Conservation (phyloP, 1,140 invertebrate species). For the Leptopilina boulardi region DNA sequence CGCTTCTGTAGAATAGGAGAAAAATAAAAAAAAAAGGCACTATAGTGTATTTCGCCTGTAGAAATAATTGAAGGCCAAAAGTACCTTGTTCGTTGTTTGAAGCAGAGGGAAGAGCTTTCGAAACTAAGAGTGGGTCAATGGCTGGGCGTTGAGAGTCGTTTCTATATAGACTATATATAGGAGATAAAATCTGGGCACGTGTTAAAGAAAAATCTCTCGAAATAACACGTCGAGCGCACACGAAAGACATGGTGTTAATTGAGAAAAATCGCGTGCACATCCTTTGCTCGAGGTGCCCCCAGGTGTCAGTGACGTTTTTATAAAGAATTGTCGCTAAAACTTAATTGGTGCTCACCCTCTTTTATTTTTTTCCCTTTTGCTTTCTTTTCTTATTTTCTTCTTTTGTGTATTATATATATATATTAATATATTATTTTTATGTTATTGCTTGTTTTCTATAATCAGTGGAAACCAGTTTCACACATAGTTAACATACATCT, state of each 20-base stretch:
- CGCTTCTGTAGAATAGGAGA: too few species aligned
- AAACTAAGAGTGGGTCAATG: conserved; percentile 23
- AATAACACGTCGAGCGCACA: conserved; percentile 7
- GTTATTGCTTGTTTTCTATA: conserved; percentile 41
- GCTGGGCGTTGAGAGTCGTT: conserved; percentile 9
- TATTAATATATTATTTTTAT: background rate
- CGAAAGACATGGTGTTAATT: conserved; percentile 39
- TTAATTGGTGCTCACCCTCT: conserved; percentile 53
- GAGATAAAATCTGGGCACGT: background rate
- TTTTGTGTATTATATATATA: too few species aligned
- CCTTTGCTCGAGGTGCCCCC: conserved; percentile 40
- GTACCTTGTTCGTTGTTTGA: background rate
- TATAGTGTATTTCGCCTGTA: background rate
- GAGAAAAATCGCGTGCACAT: conserved; percentile 53
- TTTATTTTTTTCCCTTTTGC: too few species aligned
- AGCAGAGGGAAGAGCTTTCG: background rate
- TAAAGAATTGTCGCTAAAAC: conserved; percentile 54
- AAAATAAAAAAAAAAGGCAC: background rate
- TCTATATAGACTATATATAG: too few species aligned
- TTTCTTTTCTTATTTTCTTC: too few species aligned
- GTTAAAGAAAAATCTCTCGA: conserved; percentile 27
- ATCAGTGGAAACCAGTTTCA: conserved; percentile 61
- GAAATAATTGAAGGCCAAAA: conserved; percentile 21
- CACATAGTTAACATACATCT: conserved; percentile 57
- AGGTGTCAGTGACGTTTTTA: conserved; percentile 55